Base-by-base conservation (phyloP, 2,797 vertebrate species). In the Propithecus deckenii region DNA sequence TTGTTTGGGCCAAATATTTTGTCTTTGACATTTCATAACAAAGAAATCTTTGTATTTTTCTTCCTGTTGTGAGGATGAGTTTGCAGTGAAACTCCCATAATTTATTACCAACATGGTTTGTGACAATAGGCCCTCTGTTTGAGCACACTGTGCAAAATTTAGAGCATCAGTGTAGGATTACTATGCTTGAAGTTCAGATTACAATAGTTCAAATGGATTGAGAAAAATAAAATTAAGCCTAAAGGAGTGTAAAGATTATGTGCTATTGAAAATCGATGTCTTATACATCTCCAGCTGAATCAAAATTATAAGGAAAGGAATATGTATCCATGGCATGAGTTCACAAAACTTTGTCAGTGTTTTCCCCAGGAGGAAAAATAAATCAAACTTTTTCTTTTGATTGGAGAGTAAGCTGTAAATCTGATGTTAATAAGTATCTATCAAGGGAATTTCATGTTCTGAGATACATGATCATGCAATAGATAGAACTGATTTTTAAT, bases 401-500 rank as follows among this genome's bases (percentile, higher is more conserved):
- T 83, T 96, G 59, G n/a, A 32, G n/a, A 94, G 30, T 84, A 83
- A 96, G 28, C 79, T 91, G n/a, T 84, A 93, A 94, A 94, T 86
- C 18, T 94, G 55, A 87, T 96, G 69, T 92, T 93, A 92, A 92
- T 95, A 95, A 93, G n/a, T 80, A 76, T 78, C n/a, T 92, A 79
- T 74, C 63, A 95, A 78, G 86, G 71, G 65, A 97, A 89, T 38
- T 30, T 72, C 30, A 15, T 95, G 48, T 91, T 92, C 41, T 85
- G 71, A 96, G 41, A 94, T 89, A 95, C 85, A 14, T n/a, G 89
- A 50, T 89, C n/a, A 93, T 89, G n/a, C 43, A 81, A 94, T 72
- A 90, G 63, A 69, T 85, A 88, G 71, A 80, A 92, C 4, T 85
- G 63, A 90, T 83, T 97, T 96, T 97, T 95, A 93, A 89, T 86